phyloP scores from a whole-genome alignment of 2,113 vertebrate genomes.

The Zosterops borbonicus region DNA sequence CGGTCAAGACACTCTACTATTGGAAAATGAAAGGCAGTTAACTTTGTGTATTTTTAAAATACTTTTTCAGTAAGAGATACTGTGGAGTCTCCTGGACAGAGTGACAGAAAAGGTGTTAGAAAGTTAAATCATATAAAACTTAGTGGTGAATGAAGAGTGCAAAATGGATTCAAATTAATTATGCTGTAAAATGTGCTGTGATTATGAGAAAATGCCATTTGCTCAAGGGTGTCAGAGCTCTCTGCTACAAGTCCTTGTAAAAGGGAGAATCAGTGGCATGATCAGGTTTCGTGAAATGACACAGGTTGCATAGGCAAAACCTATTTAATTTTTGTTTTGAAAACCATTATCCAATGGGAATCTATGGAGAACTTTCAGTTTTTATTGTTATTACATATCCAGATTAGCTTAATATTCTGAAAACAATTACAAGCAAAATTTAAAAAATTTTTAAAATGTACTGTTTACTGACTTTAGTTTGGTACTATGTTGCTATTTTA shows the following conservation, averaged over 20 bases:
- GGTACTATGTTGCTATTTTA: background rate
- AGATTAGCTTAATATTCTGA: background rate
- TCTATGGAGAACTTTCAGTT: fast-evolving
- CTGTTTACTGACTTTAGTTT: background rate
- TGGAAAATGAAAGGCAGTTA: background rate
- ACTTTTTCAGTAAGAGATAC: background rate
- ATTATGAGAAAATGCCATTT: background rate
- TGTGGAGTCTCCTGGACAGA: background rate
- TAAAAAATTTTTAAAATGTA: background rate
- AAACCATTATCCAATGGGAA: background rate
- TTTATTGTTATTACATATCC: background rate
- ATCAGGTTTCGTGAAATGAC: background rate
- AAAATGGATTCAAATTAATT: background rate
- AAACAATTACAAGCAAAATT: background rate
- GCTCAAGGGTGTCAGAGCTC: background rate
- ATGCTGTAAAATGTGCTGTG: background rate
- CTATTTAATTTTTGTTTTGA: background rate
- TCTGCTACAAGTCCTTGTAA: background rate
- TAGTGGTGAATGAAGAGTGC: background rate
- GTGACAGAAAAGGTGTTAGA: background rate
- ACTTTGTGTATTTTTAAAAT: background rate
- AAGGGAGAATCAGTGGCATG: background rate
- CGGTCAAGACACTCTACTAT: background rate
- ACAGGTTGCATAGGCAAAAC: background rate
- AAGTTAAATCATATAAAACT: background rate